phyloP scores from a whole-genome alignment of 2,888 invertebrate species.

The Andrena dorsata region DNA sequence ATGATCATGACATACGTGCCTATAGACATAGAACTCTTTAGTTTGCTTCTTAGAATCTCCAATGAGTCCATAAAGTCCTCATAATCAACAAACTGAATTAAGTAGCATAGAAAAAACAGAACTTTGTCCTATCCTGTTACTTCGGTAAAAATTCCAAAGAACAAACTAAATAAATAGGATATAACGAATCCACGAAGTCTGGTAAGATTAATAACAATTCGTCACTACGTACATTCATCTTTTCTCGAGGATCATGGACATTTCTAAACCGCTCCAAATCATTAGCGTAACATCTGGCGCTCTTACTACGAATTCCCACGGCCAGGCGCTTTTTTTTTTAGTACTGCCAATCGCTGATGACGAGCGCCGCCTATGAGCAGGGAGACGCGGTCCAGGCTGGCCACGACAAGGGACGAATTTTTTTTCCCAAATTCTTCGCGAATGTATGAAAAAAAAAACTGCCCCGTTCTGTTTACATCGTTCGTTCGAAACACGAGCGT shows the following conservation, averaged over 20 bases:
- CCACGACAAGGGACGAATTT: conserved; percentile 36
- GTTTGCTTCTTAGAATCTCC: background rate
- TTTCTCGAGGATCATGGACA: background rate
- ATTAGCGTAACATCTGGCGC: background rate
- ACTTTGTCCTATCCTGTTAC: too few relatives aligned
- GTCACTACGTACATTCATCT: background rate
- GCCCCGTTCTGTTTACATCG: background rate
- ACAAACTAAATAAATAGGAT: background rate
- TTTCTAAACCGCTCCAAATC: background rate
- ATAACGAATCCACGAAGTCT: conserved; percentile 1
- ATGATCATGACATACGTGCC: conserved; percentile 12
- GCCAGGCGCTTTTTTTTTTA: conserved; percentile 36
- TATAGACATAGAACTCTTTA: conserved; percentile 11
- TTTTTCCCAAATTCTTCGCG: background rate
- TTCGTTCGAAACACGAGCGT: background rate
- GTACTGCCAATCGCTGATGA: conserved; percentile 40
- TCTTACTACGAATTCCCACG: background rate
- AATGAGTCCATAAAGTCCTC: background rate
- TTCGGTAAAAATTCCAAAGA: too few relatives aligned
- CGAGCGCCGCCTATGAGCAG: conserved; percentile 53
- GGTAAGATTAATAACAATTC: background rate
- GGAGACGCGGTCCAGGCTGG: conserved; percentile 35
- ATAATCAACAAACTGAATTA: background rate
- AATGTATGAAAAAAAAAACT: background rate
- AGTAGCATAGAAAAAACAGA: background rate